phyloP scores from a whole-genome alignment of 2,797 vertebrate genomes.

The Hoplostethus atlanticus region DNA sequence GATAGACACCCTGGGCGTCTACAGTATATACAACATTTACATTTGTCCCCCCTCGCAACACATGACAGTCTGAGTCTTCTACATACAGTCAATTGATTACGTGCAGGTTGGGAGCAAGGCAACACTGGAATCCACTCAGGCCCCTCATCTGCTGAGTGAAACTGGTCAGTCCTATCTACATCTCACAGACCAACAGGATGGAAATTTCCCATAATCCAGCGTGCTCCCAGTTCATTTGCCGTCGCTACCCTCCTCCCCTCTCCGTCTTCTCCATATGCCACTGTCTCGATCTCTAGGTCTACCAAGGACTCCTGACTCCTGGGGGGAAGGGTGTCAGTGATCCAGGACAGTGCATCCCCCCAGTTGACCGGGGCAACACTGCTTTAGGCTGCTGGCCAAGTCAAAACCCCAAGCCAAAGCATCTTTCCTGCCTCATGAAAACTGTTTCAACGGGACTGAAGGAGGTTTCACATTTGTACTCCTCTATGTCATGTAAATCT shows the following conservation, averaged over 20 bases:
- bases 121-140: too few species aligned
- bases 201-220: neutral
- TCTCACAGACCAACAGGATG: neutral
- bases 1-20: too few species aligned
- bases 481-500: too few species aligned
- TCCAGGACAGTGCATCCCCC: conserved; percentile 22
- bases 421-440: neutral
- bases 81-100: too few species aligned
- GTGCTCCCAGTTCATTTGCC: neutral
- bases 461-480: too few species aligned
- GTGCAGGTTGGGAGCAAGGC: too few species aligned
- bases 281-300: conserved; percentile 13
- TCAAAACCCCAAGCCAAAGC: conserved; percentile 10
- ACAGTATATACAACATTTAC: too few species aligned
- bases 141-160: too few species aligned
- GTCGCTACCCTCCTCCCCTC: neutral
- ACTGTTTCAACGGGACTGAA: too few species aligned
- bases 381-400: conserved; percentile 19
- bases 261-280: neutral
- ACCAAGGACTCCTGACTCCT: conserved; percentile 17
- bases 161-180: neutral
- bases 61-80: too few species aligned
- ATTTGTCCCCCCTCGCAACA: too few species aligned
- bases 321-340: conserved; percentile 33
- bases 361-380: conserved; percentile 15